These are phyloP conservation scores for Cantharis nigra DNA, from an alignment of 2,888 invertebrate genomes.

Conservation along the genomic window DNA sequence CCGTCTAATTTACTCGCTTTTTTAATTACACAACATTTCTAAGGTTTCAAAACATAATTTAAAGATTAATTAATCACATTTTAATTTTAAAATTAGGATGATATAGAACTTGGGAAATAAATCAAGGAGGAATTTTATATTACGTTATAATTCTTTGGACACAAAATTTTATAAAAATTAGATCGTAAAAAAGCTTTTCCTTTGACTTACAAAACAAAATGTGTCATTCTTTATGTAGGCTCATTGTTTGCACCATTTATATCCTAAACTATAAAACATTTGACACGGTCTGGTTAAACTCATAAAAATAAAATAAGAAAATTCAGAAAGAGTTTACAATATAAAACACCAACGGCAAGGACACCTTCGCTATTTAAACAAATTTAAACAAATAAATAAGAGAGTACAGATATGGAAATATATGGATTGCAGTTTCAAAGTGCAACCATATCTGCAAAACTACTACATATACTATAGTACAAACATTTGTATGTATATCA, in stretches of 20 bases:
- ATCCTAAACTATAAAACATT: slow-evolving; percentile 27
- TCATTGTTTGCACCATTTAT: slow-evolving; percentile 19
- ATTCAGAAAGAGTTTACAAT: not conserved
- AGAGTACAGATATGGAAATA: not conserved
- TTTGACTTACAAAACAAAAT: slow-evolving; percentile 27
- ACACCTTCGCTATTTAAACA: not conserved
- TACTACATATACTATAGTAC: not conserved
- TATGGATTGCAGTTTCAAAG: not conserved
- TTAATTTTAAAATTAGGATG: slow-evolving; percentile 24
- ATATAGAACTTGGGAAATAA: slow-evolving; percentile 20
- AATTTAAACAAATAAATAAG: not conserved
- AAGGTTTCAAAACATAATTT: slow-evolving; percentile 15
- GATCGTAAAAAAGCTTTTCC: slow-evolving; percentile 21
- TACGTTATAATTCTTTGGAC: slow-evolving; percentile 26
- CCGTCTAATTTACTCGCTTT: not conserved
- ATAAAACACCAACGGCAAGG: not conserved
- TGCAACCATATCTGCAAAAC: not conserved
- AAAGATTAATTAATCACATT: slow-evolving; percentile 22
- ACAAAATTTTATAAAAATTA: slow-evolving; percentile 21
- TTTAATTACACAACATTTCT: slow-evolving; percentile 16
- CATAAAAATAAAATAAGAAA: slow-evolving; percentile 16
- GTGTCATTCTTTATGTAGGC: slow-evolving; percentile 24
- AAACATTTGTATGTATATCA: too few species aligned
- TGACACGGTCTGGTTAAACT: slow-evolving; percentile 18
- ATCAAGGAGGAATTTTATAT: slow-evolving; percentile 26